Conservation (phyloP, 2,797 vertebrate species). For the Sphaeramia orbicularis region DNA sequence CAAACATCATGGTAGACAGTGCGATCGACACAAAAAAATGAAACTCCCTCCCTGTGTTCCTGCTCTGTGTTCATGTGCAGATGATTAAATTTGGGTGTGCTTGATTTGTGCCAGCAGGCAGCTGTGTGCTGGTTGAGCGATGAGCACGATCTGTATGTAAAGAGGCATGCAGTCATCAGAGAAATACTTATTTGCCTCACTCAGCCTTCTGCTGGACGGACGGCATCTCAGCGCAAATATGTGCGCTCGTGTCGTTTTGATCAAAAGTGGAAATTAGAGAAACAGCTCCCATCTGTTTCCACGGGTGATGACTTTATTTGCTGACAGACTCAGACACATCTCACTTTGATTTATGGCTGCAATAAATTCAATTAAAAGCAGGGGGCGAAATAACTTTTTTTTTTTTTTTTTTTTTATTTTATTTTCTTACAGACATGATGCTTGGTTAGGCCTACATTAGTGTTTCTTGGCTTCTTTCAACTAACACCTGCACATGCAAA, state of each 20-base stretch:
- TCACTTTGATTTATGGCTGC: conserved; percentile 71
- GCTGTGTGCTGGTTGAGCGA: conserved; percentile 55
- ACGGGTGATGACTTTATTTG: conserved; percentile 81
- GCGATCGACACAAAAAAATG: conserved; percentile 28
- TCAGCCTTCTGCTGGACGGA: conserved; percentile 67
- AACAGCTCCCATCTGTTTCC: conserved; percentile 87
- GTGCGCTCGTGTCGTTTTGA: conserved; percentile 81
- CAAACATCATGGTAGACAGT: neutral
- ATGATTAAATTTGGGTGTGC: conserved; percentile 60
- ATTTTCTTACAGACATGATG: conserved; percentile 43
- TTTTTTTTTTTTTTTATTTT: conserved; percentile 31
- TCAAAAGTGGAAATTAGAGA: conserved; percentile 88
- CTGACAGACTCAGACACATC: conserved; percentile 83
- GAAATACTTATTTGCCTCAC: conserved; percentile 81
- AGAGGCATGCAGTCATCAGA: conserved; percentile 61
- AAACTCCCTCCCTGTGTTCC: conserved; percentile 29
- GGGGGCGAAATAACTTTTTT: conserved; percentile 28
- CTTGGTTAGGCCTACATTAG: conserved; percentile 22
- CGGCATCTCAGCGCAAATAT: conserved; percentile 72
- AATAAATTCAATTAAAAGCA: conserved; percentile 77
- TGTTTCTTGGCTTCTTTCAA: conserved; percentile 25
- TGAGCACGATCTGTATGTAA: conserved; percentile 47
- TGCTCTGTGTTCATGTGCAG: conserved; percentile 50
- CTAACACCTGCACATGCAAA: conserved; percentile 35
- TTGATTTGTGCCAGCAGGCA: conserved; percentile 71